Base-by-base conservation (phyloP, 2,113 vertebrate genomes). In the Sebastes schlegelii region DNA sequence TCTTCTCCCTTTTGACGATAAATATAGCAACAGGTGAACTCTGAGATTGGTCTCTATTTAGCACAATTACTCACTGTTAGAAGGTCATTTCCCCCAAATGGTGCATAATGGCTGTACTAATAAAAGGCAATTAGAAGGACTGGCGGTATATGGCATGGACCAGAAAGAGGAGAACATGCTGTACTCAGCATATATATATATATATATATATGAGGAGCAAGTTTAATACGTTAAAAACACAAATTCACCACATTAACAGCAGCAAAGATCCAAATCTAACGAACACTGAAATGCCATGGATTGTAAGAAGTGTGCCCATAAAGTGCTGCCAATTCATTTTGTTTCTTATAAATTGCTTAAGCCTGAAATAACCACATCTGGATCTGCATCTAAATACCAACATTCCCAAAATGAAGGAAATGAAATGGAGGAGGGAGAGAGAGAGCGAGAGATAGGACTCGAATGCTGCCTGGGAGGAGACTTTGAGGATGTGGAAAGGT, bases 41-140 rank as follows among this genome's bases (percentile, higher is more conserved):
- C 77, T 64, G 64, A 17, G 70, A 65, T 82, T 76, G 69, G 85
- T 3, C 89, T 86, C 73, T 82, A 91, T 93, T 94, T 88, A 91
- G 67, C 84, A 86, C 86, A 92, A 92, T 90, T 91, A 91, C 74
- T 79, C 83, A 73, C 78, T 77, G 90, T 90, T 90, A 85, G 86
- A 82, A 84, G 74, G 75, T 81, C 74, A 87, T 91, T 90, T 87
- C 55, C 57, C 2, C 62, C 87, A 87, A 83, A 79, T 86, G 88
- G 73, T 1, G 12, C 54, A 55, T 87, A 92, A 88, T 82, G 40
- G 74, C 65, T 48, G 34, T 4, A 43, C 73, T 86, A 84, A 84
- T 81, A 86, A 82, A 87, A 88, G 86, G 54, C 78, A 21, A 61
- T 82, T 84, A 67, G 54, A 68, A 52, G 60, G 64, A 65, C 62